Conservation (phyloP, 2,113 vertebrate species). For the Chionis minor region DNA sequence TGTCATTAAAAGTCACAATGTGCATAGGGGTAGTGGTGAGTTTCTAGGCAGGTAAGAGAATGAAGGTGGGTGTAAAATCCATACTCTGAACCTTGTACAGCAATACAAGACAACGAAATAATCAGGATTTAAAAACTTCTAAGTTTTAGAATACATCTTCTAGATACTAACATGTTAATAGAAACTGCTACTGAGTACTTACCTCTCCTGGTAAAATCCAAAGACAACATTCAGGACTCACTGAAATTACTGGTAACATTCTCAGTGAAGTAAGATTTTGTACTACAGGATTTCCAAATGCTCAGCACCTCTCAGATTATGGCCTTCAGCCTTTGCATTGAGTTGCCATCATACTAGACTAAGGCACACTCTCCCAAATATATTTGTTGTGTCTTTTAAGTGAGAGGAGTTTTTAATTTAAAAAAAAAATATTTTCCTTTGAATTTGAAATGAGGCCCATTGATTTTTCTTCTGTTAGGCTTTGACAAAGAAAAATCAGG, state of each 20-base stretch:
- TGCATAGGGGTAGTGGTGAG: background rate
- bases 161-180: background rate
- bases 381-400: conserved; percentile 13
- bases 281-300: background rate
- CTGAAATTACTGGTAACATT: background rate
- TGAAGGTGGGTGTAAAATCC: background rate
- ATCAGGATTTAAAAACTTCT: background rate
- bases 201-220: background rate
- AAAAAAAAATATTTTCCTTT: conserved; percentile 46
- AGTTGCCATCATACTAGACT: background rate
- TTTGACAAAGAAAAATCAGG: conserved; percentile 40
- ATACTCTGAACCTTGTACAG: background rate
- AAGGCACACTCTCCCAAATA: background rate
- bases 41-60: background rate
- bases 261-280: background rate
- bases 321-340: background rate
- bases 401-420: conserved; percentile 58
- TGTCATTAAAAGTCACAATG: background rate
- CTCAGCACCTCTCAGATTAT: background rate
- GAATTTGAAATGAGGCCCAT: conserved; percentile 56
- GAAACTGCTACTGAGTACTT: background rate
- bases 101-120: background rate
- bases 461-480: conserved; percentile 50
- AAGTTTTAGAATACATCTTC: background rate
- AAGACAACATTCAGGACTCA: background rate